Evolutionary conservation across 2,888 invertebrate genomes (phyloP), one percentile per base, ranked within the genome.

Genomic region (Plagiodera versicolora): DNA sequence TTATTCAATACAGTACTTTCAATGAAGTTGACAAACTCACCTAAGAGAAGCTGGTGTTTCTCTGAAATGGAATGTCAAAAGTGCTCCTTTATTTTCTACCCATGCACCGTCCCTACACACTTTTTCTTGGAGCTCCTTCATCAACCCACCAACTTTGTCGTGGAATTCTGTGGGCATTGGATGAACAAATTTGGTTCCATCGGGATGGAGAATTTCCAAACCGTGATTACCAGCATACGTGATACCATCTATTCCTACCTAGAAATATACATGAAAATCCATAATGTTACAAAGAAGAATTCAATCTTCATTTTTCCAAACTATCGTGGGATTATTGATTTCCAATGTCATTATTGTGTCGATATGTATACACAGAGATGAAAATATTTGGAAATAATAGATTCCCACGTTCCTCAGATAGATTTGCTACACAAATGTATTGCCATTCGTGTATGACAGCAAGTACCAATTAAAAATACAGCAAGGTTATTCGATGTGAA

Each of bases 211-310:
- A 73, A 94, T 94, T 81, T 94, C 94, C 62, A 94, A 78, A 0
- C 94, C 94, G 74, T 94, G 94, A 79, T 91, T 94, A 30, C 94
- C 94, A 0, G 94, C 94, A 75, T 94, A 94, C 0, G 94, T 94
- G 61, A 94, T 92, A 61, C 92, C 92, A 69, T 93, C 92, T 64
- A 94, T 94, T 14, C 93, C 94, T 50, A 94, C 87, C 87, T 87
- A 66, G 44, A 19, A 28, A n/a, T 20, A 35, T 16, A 45, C 14
- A 24, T 24, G 24, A 24, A 5, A 24, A 24, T 5, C 6, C 24
- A 24, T 5, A 24, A 6, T 24, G n/a, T 6, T 24, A 24, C 3
- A 24, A 24, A 6, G 24, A n/a, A n/a, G n/a, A n/a, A n/a, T n/a
- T n/a, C n/a, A n/a, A n/a, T n/a, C n/a, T n/a, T n/a, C n/a, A n/a